These are phyloP conservation scores for Zaprionus gabonicus DNA, from an alignment of 1,140 invertebrate genomes.

Conservation along the genomic window DNA sequence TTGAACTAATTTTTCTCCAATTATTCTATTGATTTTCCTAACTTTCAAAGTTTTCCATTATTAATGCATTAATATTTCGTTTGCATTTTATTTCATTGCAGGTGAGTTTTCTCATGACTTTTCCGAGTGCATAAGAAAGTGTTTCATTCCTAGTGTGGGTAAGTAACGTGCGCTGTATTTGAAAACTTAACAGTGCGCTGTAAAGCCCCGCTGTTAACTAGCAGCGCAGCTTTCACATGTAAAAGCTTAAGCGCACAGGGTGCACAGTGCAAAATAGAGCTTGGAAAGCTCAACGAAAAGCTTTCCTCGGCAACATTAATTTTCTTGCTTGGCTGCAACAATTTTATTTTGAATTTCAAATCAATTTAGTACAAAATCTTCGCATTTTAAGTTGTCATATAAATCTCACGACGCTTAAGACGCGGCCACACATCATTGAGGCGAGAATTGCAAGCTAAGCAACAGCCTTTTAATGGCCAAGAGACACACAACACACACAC, in stretches of 20 bases:
- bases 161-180: conserved; percentile 43
- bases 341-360: conserved; percentile 21
- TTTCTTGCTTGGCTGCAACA: background rate
- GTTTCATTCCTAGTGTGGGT: conserved; percentile 34
- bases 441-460: conserved; percentile 57
- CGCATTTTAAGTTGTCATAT: conserved; percentile 14
- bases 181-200: conserved; percentile 36
- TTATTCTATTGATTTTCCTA: conserved; percentile 15
- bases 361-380: conserved; percentile 28
- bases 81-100: conserved; percentile 54
- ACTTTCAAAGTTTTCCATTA: conserved; percentile 23
- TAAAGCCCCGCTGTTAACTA: conserved; percentile 14
- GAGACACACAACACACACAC: no score
- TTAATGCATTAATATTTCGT: conserved; percentile 34
- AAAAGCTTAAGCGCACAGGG: conserved; percentile 41
- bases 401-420: conserved; percentile 20
- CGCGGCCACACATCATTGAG: conserved; percentile 28
- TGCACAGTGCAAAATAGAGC: background rate
- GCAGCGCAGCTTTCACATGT: conserved; percentile 27
- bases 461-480: conserved; percentile 24
- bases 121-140: background rate
- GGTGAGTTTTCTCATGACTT: conserved; percentile 64
- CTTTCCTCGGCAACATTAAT: background rate
- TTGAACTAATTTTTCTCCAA: no score
- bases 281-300: background rate